Evolutionary conservation across 2,888 invertebrate species (phyloP).

Genomic region (Lobophora halterata): DNA sequence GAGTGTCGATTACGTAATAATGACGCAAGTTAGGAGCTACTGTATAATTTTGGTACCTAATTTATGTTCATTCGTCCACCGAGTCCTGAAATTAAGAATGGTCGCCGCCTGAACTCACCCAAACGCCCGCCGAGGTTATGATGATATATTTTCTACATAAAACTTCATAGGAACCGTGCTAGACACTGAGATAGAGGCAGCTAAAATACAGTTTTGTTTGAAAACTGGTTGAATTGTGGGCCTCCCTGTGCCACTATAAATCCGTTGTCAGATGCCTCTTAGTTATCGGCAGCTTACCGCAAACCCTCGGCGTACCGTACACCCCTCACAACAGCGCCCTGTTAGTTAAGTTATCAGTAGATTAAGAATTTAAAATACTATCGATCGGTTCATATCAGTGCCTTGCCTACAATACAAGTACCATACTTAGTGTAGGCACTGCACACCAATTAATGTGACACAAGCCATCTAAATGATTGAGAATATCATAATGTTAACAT

Average conservation of each 20-base stretch:
- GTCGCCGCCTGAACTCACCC: slow-evolving; percentile 4
- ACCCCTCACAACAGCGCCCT: slow-evolving; percentile 29
- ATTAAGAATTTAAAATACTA: slow-evolving; percentile 34
- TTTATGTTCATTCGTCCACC: slow-evolving; percentile 26
- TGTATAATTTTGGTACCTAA: slow-evolving; percentile 29
- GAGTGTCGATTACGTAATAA: slow-evolving; percentile 38
- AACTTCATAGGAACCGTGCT: slow-evolving; percentile 21
- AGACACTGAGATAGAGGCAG: slow-evolving; percentile 30
- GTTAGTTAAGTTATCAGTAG: slow-evolving; percentile 40
- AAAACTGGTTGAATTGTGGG: slow-evolving; percentile 32
- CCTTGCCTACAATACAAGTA: background rate
- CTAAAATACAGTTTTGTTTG: slow-evolving; percentile 29
- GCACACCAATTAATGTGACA: too few species aligned
- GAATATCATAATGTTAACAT: too few species aligned
- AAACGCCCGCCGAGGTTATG: slow-evolving; percentile 1
- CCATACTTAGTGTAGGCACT: too few species aligned
- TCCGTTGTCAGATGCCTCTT: slow-evolving; percentile 43
- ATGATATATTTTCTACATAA: slow-evolving; percentile 10
- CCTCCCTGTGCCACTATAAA: slow-evolving; percentile 38
- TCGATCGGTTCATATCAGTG: slow-evolving; percentile 2
- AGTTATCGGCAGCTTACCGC: slow-evolving; percentile 47
- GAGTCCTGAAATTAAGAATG: slow-evolving; percentile 27
- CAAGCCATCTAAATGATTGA: too few species aligned
- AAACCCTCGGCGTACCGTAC: slow-evolving; percentile 32
- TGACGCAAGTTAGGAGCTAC: slow-evolving; percentile 37